Evolutionary conservation across 2,888 invertebrate species (phyloP), one percentile per base, ranked within the genome.

Genomic region (Cryptus viduatorius): DNA sequence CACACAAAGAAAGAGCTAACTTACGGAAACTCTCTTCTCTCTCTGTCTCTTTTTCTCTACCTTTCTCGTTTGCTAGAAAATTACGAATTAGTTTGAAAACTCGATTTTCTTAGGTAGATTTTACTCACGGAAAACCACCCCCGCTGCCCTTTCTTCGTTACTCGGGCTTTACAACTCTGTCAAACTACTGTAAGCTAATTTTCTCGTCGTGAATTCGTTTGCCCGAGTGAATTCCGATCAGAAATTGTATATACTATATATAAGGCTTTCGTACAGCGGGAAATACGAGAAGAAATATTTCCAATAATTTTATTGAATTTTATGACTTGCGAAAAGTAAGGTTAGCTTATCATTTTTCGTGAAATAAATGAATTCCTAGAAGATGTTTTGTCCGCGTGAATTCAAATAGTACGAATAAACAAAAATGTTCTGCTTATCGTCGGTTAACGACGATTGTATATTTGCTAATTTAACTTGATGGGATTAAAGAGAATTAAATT

Each of bases 11-110:
- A 19, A 19, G 65, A 65, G n/a, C 65, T 19, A 50, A 76, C 64
- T 76, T 59, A 29, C 59, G 29, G n/a, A 14, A 59, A 59, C 59
- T 69, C 48, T 69, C 31, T 8, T 53, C 53, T 37, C 4, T 37
- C 53, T 56, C 53, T 42, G 29, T 48, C 61, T 50, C 71, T 53
- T 37, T 37, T 8, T 53, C 53, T 56, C 53, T 42, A 37, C 37
- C 61, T 50, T 64, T 61, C 29, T 42, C 53, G 56, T 76, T 80
- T 44, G 24, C 24, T 16, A 53, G 61, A 77, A 81, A 79, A 81
- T 81, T 82, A 81, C 81, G 65, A 84, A 75, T 81, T 75, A 78
- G 73, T 78, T 84, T 59, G 78, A 75, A 81, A 84, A 84, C 84
- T 84, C 81, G 65, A 79, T 81, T 75, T 78, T 73, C 61, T 31